A percentile compares a stretch with the other conserved stretches of the same genome.
phyloP scores from a whole-genome alignment of 2,113 vertebrate genomes.

The Phyllostomus discolor region DNA sequence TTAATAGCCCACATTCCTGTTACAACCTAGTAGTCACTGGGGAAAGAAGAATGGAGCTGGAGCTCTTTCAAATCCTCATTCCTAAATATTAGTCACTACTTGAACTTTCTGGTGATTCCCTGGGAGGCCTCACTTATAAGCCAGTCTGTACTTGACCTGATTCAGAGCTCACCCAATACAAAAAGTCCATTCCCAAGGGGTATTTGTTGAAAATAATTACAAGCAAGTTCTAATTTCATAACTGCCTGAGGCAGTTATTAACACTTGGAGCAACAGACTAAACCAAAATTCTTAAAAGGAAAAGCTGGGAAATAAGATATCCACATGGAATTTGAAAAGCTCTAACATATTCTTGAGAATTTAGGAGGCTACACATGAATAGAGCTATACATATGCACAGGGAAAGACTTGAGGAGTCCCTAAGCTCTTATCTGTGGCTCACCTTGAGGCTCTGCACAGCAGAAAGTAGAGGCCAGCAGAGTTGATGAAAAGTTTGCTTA shows the following conservation, averaged over 20 bases:
- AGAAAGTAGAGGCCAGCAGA: background rate
- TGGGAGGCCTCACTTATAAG: background rate
- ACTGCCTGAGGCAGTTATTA: background rate
- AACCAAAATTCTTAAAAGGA: background rate
- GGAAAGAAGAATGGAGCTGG: background rate
- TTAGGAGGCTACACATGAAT: background rate
- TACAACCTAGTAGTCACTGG: background rate
- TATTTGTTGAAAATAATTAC: slow-evolving; percentile 3
- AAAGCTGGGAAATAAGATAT: background rate
- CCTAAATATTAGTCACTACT: background rate
- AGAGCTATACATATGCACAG: background rate
- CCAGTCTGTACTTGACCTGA: background rate
- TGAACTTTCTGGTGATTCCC: background rate
- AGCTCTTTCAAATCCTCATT: slow-evolving; percentile 3
- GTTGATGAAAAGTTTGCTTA: background rate
- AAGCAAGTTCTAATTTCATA: slow-evolving; percentile 1
- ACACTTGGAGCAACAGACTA: background rate
- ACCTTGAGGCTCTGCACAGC: background rate
- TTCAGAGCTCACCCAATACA: background rate
- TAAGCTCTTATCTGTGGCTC: background rate
- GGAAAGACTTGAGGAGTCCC: background rate
- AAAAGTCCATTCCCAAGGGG: background rate
- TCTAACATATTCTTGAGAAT: background rate
- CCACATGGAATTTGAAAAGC: background rate
- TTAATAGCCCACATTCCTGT: background rate